phyloP scores from a whole-genome alignment of 2,888 invertebrate genomes.

The Pocota personata region DNA sequence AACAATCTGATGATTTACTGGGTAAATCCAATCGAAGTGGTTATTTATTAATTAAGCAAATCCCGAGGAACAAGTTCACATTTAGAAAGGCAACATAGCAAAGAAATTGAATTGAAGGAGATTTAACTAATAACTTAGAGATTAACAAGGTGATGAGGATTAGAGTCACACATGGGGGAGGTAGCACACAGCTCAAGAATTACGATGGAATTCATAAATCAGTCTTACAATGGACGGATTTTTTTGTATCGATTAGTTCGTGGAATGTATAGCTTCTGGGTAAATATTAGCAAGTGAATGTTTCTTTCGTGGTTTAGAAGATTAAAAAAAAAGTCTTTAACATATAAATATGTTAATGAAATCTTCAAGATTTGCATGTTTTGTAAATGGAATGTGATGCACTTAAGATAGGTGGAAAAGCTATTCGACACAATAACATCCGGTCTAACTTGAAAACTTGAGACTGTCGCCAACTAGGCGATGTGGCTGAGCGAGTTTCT shows the following conservation, averaged over 20 bases:
- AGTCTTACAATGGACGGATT: conserved; percentile 18
- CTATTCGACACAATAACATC: too few relatives aligned
- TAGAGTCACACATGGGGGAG: conserved; percentile 26
- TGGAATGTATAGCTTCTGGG: conserved; percentile 17
- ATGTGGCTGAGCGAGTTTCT: too few relatives aligned
- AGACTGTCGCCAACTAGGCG: too few relatives aligned
- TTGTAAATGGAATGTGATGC: too few relatives aligned
- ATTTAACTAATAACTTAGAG: conserved; percentile 57
- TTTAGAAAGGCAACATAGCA: conserved; percentile 5
- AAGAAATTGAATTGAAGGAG: conserved; percentile 13
- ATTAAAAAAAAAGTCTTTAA: neutral
- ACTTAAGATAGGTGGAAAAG: neutral
- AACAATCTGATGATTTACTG: conserved; percentile 50
- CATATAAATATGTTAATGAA: neutral
- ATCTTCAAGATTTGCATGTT: neutral
- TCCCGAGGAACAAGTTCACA: conserved; percentile 22
- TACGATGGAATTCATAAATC: conserved; percentile 35
- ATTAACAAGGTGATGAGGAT: conserved; percentile 54
- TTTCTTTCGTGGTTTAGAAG: neutral
- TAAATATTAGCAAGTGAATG: neutral
- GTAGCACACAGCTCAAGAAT: neutral
- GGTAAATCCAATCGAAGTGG: conserved; percentile 64
- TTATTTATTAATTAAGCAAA: conserved; percentile 69
- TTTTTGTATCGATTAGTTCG: neutral
- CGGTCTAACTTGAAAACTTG: too few relatives aligned